These are phyloP conservation scores for Paramisgurnus dabryanus DNA, from an alignment of 2,113 vertebrate species.

Conservation along the genomic window DNA sequence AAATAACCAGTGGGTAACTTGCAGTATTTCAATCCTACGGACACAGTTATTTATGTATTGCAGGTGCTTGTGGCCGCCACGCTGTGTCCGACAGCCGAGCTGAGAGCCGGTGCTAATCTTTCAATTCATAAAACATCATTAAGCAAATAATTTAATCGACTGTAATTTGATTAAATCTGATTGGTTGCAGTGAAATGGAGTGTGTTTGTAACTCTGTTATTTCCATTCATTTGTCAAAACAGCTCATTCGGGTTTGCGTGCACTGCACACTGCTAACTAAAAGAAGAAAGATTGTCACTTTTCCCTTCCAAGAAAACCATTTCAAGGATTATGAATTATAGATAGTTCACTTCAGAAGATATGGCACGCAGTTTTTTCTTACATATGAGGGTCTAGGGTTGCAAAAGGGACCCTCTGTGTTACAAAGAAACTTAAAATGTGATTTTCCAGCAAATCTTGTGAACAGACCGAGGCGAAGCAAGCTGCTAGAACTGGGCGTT, in stretches of 20 bases:
- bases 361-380: slow-evolving; percentile 37
- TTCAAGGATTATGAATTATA: slow-evolving; percentile 55
- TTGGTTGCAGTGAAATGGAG: background rate
- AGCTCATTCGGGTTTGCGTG: background rate
- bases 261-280: slow-evolving; percentile 8
- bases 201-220: background rate
- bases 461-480: background rate
- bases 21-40: background rate
- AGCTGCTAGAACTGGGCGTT: slow-evolving; percentile 6
- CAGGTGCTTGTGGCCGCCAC: background rate
- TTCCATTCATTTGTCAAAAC: slow-evolving; percentile 8
- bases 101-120: background rate
- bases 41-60: background rate
- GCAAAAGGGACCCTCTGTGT: slow-evolving; percentile 9
- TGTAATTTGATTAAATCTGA: background rate
- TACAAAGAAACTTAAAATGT: slow-evolving; percentile 10
- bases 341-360: slow-evolving; percentile 47
- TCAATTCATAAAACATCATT: background rate
- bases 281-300: slow-evolving; percentile 7
- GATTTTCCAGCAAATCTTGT: slow-evolving; percentile 16
- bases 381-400: slow-evolving; percentile 23
- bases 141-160: slow-evolving; percentile 3
- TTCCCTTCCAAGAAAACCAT: slow-evolving; percentile 44
- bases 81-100: background rate
- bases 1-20: background rate